Conservation (phyloP, 2,113 vertebrate genomes). For the Carassius carassius region DNA sequence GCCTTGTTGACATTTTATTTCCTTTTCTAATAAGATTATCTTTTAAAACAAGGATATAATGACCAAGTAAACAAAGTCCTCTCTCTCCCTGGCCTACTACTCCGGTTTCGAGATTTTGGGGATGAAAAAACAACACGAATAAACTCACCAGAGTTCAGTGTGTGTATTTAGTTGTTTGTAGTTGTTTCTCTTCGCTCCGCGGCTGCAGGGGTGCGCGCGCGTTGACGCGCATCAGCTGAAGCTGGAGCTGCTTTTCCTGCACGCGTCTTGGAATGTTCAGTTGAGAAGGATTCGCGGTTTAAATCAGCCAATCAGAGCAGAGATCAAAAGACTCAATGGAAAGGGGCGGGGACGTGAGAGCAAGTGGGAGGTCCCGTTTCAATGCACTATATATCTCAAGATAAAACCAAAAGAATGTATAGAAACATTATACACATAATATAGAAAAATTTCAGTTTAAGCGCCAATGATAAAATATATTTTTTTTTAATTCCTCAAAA, state of each 20-base stretch:
- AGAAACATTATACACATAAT: not conserved
- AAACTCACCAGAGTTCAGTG: slow-evolving; percentile 20
- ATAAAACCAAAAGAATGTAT: not conserved
- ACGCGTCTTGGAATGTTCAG: slow-evolving; percentile 45
- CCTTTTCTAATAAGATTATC: not conserved
- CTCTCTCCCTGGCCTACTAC: not conserved
- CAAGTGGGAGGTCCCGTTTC: slow-evolving; percentile 16
- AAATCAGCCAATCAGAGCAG: slow-evolving; percentile 56
- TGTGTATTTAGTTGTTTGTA: not conserved
- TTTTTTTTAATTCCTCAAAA: not conserved
- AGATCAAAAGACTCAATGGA: not conserved
- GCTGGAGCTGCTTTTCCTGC: slow-evolving; percentile 22
- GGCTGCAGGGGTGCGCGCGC: not conserved
- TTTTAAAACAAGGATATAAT: not conserved
- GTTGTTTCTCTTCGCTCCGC: not conserved
- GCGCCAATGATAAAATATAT: not conserved
- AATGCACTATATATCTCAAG: not conserved
- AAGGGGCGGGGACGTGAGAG: slow-evolving; percentile 14
- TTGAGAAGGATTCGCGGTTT: slow-evolving; percentile 51
- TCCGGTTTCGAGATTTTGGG: too few species aligned
- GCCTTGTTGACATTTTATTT: not conserved
- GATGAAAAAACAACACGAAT: not conserved
- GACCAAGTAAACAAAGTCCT: not conserved
- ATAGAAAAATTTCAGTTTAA: not conserved
- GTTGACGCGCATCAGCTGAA: slow-evolving; percentile 23